Evolutionary conservation across 2,113 vertebrate genomes (phyloP).

Genomic region (Grantiella picta): DNA sequence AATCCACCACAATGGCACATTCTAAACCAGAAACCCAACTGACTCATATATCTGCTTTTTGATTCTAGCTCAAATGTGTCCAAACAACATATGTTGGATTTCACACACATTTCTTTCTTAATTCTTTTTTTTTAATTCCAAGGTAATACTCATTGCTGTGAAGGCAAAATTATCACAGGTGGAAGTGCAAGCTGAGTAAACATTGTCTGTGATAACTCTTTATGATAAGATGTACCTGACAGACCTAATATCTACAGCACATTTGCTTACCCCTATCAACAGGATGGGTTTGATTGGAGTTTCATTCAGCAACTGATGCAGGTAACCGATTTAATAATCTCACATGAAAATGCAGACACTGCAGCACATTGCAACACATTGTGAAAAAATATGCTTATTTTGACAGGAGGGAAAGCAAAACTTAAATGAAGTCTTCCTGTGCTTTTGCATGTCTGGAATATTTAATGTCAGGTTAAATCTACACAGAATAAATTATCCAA

Average conservation of each 20-base stretch:
- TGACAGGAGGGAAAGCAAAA: not conserved
- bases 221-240: not conserved
- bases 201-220: not conserved
- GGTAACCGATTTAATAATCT: not conserved
- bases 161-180: not conserved
- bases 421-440: not conserved
- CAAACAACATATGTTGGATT: not conserved
- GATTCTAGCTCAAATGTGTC: not conserved
- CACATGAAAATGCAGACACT: not conserved
- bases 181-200: not conserved
- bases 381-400: not conserved
- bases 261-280: not conserved
- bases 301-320: not conserved
- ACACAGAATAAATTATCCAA: not conserved
- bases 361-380: not conserved
- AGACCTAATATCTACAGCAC: not conserved
- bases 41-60: not conserved
- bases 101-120: not conserved
- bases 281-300: not conserved
- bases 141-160: not conserved
- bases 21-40: not conserved
- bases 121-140: not conserved
- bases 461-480: not conserved
- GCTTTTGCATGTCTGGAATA: not conserved
- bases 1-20: not conserved